phyloP scores from a whole-genome alignment of 2,797 vertebrate species.

The Gastrophryne carolinensis region DNA sequence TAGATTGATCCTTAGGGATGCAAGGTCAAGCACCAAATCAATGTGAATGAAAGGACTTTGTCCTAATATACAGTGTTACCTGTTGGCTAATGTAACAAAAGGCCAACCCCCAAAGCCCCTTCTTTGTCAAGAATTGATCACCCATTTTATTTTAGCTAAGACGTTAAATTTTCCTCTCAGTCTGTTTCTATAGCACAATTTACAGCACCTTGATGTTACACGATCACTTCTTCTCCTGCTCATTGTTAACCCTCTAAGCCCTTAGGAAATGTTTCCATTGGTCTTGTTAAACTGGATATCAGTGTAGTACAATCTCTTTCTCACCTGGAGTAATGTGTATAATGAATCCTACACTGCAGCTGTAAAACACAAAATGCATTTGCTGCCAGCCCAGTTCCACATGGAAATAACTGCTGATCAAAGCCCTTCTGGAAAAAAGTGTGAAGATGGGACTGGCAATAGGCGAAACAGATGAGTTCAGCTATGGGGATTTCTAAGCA shows the following conservation, averaged over 20 bases:
- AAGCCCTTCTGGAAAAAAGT: conserved; percentile 2
- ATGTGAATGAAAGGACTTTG: too few species aligned
- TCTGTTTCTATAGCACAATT: conserved; percentile 26
- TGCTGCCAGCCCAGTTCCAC: conserved; percentile 17
- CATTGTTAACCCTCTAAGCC: conserved; percentile 15
- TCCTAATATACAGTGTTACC: too few species aligned
- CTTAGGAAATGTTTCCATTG: conserved; percentile 35
- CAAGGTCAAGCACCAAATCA: too few species aligned
- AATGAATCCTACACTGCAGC: conserved; percentile 34
- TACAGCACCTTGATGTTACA: conserved; percentile 17
- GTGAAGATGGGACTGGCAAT: neutral
- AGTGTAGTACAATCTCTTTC: conserved; percentile 30
- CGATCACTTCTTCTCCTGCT: conserved; percentile 20
- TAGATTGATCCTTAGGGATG: too few species aligned
- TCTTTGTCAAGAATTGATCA: too few species aligned
- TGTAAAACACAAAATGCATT: conserved; percentile 26
- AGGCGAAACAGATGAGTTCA: neutral
- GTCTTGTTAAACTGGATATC: conserved; percentile 37
- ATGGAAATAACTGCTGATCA: conserved; percentile 21
- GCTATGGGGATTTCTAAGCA: neutral
- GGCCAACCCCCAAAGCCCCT: too few species aligned
- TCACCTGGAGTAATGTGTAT: conserved; percentile 25
- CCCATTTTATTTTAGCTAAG: too few species aligned
- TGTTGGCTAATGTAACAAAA: too few species aligned
- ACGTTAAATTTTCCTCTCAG: too few species aligned